phyloP scores from a whole-genome alignment of 2,113 vertebrate species.

The Podiceps cristatus region DNA sequence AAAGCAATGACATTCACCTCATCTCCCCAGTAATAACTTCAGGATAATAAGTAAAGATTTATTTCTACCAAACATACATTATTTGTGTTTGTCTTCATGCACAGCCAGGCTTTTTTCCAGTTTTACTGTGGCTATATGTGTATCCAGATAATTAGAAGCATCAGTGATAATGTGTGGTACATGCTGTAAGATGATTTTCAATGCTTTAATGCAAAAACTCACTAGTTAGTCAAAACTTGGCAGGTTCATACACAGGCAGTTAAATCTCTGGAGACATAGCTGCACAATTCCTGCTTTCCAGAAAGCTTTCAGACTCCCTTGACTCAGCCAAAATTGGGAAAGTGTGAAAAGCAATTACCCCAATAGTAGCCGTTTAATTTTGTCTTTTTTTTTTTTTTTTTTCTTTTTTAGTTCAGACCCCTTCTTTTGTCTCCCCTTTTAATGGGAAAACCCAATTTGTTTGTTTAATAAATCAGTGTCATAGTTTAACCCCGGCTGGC shows the following conservation, averaged over 20 bases:
- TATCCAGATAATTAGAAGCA: not conserved
- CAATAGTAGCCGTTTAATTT: not conserved
- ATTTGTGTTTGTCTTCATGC: not conserved
- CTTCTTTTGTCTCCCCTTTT: not conserved
- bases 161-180: not conserved
- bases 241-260: not conserved
- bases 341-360: not conserved
- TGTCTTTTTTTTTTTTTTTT: not conserved
- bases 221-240: not conserved
- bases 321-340: not conserved
- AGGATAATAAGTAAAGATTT: not conserved
- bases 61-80: not conserved
- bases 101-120: not conserved
- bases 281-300: not conserved
- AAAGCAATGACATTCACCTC: not conserved
- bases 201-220: not conserved
- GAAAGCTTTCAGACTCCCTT: not conserved
- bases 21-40: not conserved
- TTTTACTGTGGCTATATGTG: not conserved
- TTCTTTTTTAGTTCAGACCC: not conserved
- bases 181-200: not conserved
- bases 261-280: not conserved
- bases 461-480: not conserved
- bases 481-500: too few species aligned
- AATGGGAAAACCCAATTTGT: not conserved